phyloP scores from a whole-genome alignment of 1,140 invertebrate species.

The Brachionus calyciflorus region DNA sequence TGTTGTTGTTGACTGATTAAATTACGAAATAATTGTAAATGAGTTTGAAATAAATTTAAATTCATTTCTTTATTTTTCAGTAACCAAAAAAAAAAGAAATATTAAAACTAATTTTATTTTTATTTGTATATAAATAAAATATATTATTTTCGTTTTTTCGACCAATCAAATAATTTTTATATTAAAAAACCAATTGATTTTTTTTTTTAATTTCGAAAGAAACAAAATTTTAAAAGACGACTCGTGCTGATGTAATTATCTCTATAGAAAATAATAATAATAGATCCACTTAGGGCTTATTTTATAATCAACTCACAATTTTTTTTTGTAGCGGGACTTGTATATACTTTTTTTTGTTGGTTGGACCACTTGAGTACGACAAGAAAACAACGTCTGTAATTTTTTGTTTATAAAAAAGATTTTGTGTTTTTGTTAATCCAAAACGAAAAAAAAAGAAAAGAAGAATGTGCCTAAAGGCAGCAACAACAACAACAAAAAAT shows the following conservation, averaged over 20 bases:
- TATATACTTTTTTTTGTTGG: no score
- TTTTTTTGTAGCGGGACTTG: no score
- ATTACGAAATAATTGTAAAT: slow-evolving; percentile 5
- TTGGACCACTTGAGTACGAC: slow-evolving; percentile 22
- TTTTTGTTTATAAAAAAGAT: slow-evolving; percentile 14
- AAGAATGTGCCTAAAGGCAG: no score
- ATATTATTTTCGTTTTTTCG: no score
- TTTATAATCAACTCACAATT: slow-evolving; percentile 29
- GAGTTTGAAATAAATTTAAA: neutral
- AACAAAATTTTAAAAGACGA: neutral
- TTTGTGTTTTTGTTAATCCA: neutral
- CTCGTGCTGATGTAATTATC: neutral
- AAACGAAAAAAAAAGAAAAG: no score
- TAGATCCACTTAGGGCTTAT: slow-evolving; percentile 2
- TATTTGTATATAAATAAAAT: neutral
- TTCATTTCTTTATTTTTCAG: no score
- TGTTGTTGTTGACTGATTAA: neutral
- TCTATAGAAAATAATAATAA: slow-evolving; percentile 14
- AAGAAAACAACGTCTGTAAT: neutral
- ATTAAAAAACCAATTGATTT: no score
- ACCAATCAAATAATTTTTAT: no score
- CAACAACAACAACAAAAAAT: no score
- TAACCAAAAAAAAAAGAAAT: no score
- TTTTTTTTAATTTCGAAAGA: neutral
- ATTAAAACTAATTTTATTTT: slow-evolving; percentile 10